Evolutionary conservation across 2,888 invertebrate genomes (phyloP), one percentile per base, ranked within the genome.

Genomic region (Metacarcinus magister): DNA sequence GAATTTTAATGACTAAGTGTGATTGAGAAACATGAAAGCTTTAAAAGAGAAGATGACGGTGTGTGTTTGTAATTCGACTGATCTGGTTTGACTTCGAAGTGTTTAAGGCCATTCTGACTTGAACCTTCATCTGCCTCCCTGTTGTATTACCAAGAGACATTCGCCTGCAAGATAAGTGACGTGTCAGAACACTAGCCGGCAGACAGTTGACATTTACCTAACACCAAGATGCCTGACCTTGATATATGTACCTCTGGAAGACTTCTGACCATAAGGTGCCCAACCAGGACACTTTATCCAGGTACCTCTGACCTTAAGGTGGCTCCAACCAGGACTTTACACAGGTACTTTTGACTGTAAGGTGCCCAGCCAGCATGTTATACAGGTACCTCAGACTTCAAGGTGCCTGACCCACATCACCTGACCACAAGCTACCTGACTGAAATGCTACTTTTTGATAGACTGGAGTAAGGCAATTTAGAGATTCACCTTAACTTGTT

Each of bases 351-450:
- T 39, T 87, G 87, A 87, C 87, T 39, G 32, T 87, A 87, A 39
- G 39, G 87, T 39, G 8, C 39, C 39, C 32, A n/a, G 87, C 67
- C 87, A 39, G 87, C 16, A 87, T 39, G 39, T 75, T 87, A 39
- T 8, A 16, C 39, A 39, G 87, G 39, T 39, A 39, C 39, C 39
- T 82, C 87, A 39, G 87, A 87, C 87, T 19, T 32, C 39, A 87
- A 87, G 39, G 87, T 87, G 39, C 39, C 39, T 87, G 4, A 4
- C 16, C 87, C 87, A 87, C 87, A 87, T 5, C 87, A 3, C 39
- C 87, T 87, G 87, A 87, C 87, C 87, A 87, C 39, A 19, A 13
- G 39, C 39, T 87, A 87, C 39, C 87, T 87, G 87, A 87, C 87
- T 87, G 39, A 87, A 8, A 10, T 16, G 87, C 39, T 87, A 87